A percentile compares a stretch with the other conserved stretches of the same genome.
These are phyloP conservation scores for Siderastrea siderea DNA, from an alignment of 92 coral and sea anemone species.

Conservation along the genomic window DNA sequence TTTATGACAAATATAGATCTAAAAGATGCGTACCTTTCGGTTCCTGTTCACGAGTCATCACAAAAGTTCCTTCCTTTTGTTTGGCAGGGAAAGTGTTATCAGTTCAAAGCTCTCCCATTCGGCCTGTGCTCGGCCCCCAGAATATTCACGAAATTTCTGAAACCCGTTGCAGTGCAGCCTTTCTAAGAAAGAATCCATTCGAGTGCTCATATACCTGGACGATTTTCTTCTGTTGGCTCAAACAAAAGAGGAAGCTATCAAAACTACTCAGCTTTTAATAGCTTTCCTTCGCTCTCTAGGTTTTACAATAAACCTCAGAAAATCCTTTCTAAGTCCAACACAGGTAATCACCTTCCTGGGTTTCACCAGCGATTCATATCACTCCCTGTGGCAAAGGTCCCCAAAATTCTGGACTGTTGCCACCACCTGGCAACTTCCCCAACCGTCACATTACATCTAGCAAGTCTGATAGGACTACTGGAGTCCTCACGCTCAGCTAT, in stretches of 20 bases:
- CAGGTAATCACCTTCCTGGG: neutral
- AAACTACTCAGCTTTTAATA: neutral
- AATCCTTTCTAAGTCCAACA: neutral
- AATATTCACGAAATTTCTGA: neutral
- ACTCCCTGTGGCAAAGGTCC: conserved; percentile 30
- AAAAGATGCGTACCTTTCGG: neutral
- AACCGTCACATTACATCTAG: conserved; percentile 1
- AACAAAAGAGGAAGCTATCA: neutral
- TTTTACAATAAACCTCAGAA: neutral
- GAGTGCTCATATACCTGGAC: neutral
- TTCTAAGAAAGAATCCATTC: neutral
- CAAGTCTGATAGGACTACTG: conserved; percentile 34
- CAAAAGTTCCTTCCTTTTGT: no score
- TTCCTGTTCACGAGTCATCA: neutral
- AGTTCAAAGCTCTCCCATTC: neutral
- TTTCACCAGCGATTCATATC: neutral
- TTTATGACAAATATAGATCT: neutral
- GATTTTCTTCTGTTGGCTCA: neutral
- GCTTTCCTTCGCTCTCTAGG: neutral
- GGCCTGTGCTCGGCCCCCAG: neutral
- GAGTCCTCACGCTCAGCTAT: conserved; percentile 53
- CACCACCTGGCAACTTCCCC: neutral
- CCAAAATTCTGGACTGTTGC: neutral
- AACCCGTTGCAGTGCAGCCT: neutral
- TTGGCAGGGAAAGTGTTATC: neutral